phyloP scores from a whole-genome alignment of 2,888 invertebrate species.

The Hermodice carunculata region DNA sequence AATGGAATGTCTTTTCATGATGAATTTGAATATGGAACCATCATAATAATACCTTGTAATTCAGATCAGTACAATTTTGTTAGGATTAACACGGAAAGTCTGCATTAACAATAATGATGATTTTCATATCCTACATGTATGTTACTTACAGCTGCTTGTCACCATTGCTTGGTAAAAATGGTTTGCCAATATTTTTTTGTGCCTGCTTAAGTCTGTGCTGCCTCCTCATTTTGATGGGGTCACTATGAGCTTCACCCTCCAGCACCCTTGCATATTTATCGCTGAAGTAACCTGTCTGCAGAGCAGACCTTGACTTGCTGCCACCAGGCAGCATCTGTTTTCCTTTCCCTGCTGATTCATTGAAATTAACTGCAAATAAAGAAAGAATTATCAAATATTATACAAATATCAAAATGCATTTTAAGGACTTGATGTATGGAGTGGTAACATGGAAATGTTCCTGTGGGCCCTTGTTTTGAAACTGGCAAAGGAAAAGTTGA shows the following conservation, averaged over 20 bases:
- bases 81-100: too few species aligned
- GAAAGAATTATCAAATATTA: neutral
- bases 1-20: too few species aligned
- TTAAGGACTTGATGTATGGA: too few species aligned
- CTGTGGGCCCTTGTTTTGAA: too few species aligned
- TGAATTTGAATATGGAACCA: too few species aligned
- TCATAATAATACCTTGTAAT: too few species aligned
- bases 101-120: too few species aligned
- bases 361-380: slow-evolving; percentile 57
- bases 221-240: slow-evolving; percentile 65
- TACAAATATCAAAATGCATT: too few species aligned
- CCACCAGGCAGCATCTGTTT: slow-evolving; percentile 68
- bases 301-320: slow-evolving; percentile 60
- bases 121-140: too few species aligned
- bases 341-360: slow-evolving; percentile 65
- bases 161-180: slow-evolving; percentile 67
- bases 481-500: too few species aligned
- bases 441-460: too few species aligned
- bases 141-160: slow-evolving; percentile 63
- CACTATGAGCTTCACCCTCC: slow-evolving; percentile 67
- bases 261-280: slow-evolving; percentile 64
- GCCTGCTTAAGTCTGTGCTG: slow-evolving; percentile 58
- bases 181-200: slow-evolving; percentile 67
- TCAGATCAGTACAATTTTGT: too few species aligned
- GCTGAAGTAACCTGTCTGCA: slow-evolving; percentile 66